phyloP scores from a whole-genome alignment of 2,797 vertebrate species.

The Geotrypetes seraphini region DNA sequence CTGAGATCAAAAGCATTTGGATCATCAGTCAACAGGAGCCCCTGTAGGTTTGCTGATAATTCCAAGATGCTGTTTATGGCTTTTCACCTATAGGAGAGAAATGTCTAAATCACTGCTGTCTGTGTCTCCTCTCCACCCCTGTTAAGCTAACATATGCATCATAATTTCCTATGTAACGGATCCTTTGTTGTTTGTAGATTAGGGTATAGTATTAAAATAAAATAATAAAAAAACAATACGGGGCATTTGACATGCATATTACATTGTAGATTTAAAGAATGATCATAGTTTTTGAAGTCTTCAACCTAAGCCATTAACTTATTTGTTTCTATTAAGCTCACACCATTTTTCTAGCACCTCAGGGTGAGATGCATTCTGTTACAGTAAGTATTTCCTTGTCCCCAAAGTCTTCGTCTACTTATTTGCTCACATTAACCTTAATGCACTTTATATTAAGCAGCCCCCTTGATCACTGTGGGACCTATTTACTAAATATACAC shows the following conservation, averaged over 20 bases:
- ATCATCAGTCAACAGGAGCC: constrained; percentile 35
- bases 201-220: constrained; percentile 50
- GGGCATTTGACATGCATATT: constrained; percentile 36
- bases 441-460: no score
- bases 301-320: no score
- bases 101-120: no score
- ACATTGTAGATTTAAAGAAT: constrained; percentile 46
- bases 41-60: constrained; percentile 27
- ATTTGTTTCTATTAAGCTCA: no score
- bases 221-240: constrained; percentile 52
- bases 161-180: constrained; percentile 31
- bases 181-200: constrained; percentile 43
- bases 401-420: no score
- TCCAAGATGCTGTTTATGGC: constrained; percentile 29
- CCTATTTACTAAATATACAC: no score
- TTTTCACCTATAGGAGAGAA: constrained; percentile 31
- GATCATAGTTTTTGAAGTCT: no score
- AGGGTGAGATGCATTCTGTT: no score
- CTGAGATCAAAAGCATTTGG: constrained; percentile 35
- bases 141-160: constrained; percentile 40
- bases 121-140: constrained; percentile 25
- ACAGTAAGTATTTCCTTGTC: no score
- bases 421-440: no score
- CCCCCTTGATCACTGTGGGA: no score
- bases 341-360: no score